Evolutionary conservation across 1,140 invertebrate genomes (phyloP), one percentile per base, ranked within the genome.

Genomic region (Anthonomus grandis): DNA sequence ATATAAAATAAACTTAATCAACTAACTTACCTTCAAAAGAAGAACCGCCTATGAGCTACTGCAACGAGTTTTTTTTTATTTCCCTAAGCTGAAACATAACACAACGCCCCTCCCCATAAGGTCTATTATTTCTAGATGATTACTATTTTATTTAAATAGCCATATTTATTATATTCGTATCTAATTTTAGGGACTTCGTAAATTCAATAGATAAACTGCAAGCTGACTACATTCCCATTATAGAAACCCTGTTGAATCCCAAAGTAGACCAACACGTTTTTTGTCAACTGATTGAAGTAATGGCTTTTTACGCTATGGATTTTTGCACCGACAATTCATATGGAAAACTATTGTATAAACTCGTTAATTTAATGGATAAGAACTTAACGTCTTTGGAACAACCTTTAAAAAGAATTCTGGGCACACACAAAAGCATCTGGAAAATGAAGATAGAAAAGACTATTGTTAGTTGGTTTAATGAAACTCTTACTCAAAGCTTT

Each of bases 361-460:
- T 54, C 12, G 46, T 64, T 0, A 49, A 55, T 9, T 41, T 38
- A 17, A 25, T 62, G 15, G 54, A 60, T 19, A 55, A 49, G 27
- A 5, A 50, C 31, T n/a, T 55, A 10, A 0, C 13, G 2, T 8
- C 6, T 15, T 23, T 58, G 6, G 62, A 64, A 58, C 44, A 61
- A 47, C 55, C 52, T 5, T 13, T 64, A 49, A 61, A 58, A 18
- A 45, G 56, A 27, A 55, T 62, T 25, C 46, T 64, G 15, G 58
- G 46, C 19, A 45, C 12, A 17, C 54, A 64, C 21, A 48, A 25
- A 50, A 57, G 59, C 36, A 58, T 64, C 25, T 64, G 59, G 59
- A 64, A 64, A 56, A 47, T 46, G 23, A 61, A 61, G 39, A 27
- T 62, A 22, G 55, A 64, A 38, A 61, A 64, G 44, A 34, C 23